These are phyloP conservation scores for Actinia equina DNA, from an alignment of 64 coral and sea anemone species.

Conservation along the genomic window DNA sequence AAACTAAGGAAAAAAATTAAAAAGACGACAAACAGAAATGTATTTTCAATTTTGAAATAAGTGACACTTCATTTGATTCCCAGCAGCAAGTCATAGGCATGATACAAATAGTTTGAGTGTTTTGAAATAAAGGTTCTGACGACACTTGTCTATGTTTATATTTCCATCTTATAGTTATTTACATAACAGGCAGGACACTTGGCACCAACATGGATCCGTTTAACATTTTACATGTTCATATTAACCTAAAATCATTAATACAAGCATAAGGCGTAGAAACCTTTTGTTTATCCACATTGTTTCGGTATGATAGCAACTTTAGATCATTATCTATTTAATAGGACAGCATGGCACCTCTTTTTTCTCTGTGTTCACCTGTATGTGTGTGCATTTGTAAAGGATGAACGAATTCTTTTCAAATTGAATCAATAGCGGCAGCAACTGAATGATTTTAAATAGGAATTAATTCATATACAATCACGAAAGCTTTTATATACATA, in stretches of 20 bases:
- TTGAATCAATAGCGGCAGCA: too few species aligned
- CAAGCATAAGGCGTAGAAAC: neutral
- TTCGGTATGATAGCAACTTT: neutral
- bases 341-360: neutral
- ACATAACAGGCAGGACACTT: neutral
- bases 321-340: conserved; percentile 11
- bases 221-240: neutral
- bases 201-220: neutral
- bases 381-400: neutral
- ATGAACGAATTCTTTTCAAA: neutral
- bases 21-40: too few species aligned
- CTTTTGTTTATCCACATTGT: neutral
- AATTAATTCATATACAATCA: neutral
- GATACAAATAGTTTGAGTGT: neutral
- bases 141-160: neutral
- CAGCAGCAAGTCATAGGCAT: neutral
- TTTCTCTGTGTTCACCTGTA: neutral
- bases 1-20: too few species aligned
- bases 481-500: neutral
- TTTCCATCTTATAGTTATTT: neutral
- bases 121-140: neutral
- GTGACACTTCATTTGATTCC: too few species aligned
- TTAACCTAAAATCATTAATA: neutral
- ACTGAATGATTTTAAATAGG: too few species aligned
- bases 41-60: too few species aligned